Base-by-base conservation (phyloP, 2,888 invertebrate species). In the Trissonchulus sp. region DNA sequence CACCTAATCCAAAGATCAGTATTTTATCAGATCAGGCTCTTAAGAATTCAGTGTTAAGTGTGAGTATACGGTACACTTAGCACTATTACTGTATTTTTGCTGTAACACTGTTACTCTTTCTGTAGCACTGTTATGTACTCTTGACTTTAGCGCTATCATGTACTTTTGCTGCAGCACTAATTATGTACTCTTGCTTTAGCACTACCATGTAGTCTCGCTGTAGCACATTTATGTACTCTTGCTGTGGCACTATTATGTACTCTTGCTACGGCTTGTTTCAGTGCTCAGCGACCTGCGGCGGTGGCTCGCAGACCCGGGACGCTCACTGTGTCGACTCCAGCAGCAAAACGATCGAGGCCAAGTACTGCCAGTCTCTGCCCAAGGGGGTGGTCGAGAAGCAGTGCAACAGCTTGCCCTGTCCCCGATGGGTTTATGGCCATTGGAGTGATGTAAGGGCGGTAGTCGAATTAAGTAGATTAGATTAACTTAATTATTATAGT, bases 261-360 rank as follows among this genome's bases (percentile, higher is more conserved):
- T n/a, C n/a, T n/a, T n/a, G n/a, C n/a, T 63, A 30, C 72, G 33
- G 36, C 48, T 33, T 31, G 33, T 80, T 80, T 63, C 80, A 86
- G 84, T 87, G 87, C 78, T 84, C 85, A 0, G 81, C 80, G 62
- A 82, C 83, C 0, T 87, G 87, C 80, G 86, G 84, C 18, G 82
- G 82, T 18, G 87, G 87, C 1, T 79, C 81, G 15, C 84, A 84
- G 79, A 79, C 81, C 35, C 78, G 87, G 2, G 80, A 81, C 31
- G 84, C 84, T 3, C 79, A 78, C 73, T 87, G 87, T 78, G 80
- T 84, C 35, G 85, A 86, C 78, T 77, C 78, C 15, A 76, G 79
- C 15, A 81, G 82, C 15, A 78, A 81, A 36, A 76, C 78, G 31
- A 78, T 84, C 60, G 79, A 79, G 31, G 79, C 80, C 35, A 75